Conservation (phyloP, 1,140 invertebrate genomes). For the Drosophila sulfurigaster region DNA sequence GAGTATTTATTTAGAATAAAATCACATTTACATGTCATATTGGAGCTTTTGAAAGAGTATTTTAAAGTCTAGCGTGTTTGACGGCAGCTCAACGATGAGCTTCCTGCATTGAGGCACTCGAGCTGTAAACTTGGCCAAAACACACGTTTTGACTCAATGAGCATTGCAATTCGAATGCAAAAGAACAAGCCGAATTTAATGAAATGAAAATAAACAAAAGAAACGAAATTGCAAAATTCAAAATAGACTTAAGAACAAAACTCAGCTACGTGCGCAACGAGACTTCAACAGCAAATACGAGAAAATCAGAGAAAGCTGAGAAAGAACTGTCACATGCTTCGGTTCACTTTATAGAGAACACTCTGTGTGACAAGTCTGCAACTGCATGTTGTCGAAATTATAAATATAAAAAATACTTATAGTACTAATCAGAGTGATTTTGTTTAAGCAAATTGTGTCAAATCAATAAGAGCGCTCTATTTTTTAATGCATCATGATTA, state of each 20-base stretch:
- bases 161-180: slow-evolving; percentile 19
- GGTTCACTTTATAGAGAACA: slow-evolving; percentile 44
- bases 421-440: neutral
- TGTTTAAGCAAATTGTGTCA: neutral
- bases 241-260: slow-evolving; percentile 60
- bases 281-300: slow-evolving; percentile 30
- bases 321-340: slow-evolving; percentile 55
- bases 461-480: slow-evolving; percentile 12
- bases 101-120: slow-evolving; percentile 56
- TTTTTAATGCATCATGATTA: slow-evolving; percentile 36
- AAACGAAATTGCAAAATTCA: slow-evolving; percentile 18
- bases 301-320: slow-evolving; percentile 60
- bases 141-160: slow-evolving; percentile 65
- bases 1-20: neutral
- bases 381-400: slow-evolving; percentile 20
- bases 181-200: slow-evolving; percentile 32
- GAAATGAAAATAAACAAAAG: slow-evolving; percentile 37
- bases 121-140: slow-evolving; percentile 27
- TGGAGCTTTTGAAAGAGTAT: slow-evolving; percentile 15
- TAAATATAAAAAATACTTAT: neutral
- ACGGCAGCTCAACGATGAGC: neutral
- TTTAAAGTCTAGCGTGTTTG: neutral
- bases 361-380: slow-evolving; percentile 41
- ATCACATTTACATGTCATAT: neutral
- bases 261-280: slow-evolving; percentile 60